A percentile compares a stretch with the other conserved stretches of the same genome.
These are phyloP conservation scores for Eriosoma lanigerum DNA, from an alignment of 1,140 invertebrate species.

Conservation along the genomic window DNA sequence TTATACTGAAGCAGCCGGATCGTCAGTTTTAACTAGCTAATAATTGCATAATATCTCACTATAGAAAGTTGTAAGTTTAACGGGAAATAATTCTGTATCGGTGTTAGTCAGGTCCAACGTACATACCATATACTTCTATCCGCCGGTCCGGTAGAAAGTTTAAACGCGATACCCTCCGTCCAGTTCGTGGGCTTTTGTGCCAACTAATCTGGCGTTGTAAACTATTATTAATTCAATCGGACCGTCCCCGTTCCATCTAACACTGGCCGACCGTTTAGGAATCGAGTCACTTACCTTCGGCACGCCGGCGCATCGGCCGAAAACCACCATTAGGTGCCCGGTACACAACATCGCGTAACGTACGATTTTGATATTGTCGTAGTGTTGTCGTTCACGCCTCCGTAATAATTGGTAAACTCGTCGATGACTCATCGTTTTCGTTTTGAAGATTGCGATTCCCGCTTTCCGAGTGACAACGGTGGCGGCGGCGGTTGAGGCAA, in stretches of 20 bases:
- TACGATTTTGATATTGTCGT: no score
- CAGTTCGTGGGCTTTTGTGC: constrained; percentile 15
- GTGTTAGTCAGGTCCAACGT: constrained; percentile 23
- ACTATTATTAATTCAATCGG: constrained; percentile 50
- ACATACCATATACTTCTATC: no score
- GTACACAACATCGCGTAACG: no score
- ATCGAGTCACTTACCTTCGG: neutral
- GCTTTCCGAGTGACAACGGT: no score
- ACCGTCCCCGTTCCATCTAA: neutral
- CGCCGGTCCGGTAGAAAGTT: constrained; percentile 32
- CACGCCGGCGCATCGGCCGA: neutral
- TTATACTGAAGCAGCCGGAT: constrained; percentile 29
- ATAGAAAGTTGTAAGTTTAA: constrained; percentile 47
- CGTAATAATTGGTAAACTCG: neutral
- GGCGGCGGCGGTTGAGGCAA: neutral
- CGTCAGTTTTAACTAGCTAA: constrained; percentile 45
- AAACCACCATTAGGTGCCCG: neutral
- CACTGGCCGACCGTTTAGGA: constrained; percentile 25
- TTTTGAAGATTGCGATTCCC: neutral
- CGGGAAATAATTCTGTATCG: constrained; percentile 46
- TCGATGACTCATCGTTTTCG: neutral
- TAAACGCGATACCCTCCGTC: neutral
- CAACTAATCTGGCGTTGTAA: constrained; percentile 42
- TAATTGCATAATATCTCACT: constrained; percentile 27
- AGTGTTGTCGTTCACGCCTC: neutral